phyloP scores from a whole-genome alignment of 2,888 invertebrate genomes.

The Cybosia mesomella region DNA sequence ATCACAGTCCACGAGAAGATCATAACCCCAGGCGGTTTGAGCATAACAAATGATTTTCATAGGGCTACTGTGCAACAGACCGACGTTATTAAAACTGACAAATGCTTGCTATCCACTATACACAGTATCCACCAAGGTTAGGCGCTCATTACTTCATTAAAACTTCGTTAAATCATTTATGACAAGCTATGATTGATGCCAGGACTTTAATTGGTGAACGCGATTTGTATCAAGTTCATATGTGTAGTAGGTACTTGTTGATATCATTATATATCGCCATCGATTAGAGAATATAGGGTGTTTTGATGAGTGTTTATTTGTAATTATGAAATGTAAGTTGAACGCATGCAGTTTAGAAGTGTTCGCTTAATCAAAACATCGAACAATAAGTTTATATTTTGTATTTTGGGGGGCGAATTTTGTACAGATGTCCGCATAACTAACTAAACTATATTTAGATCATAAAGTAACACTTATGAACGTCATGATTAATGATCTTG shows the following conservation, averaged over 20 bases:
- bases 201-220: conserved; percentile 59
- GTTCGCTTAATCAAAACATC: no score
- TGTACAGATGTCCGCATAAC: no score
- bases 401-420: no score
- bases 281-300: conserved; percentile 52
- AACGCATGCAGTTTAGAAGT: no score
- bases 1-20: conserved; percentile 56
- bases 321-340: no score
- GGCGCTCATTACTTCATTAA: conserved; percentile 48
- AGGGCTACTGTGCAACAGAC: conserved; percentile 36
- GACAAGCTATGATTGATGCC: conserved; percentile 66
- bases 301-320: no score
- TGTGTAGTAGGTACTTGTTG: conserved; percentile 25
- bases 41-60: conserved; percentile 32
- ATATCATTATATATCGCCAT: conserved; percentile 53
- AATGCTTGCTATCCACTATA: conserved; percentile 31
- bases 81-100: conserved; percentile 43
- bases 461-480: no score
- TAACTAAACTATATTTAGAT: no score
- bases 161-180: conserved; percentile 50
- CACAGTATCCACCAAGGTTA: conserved; percentile 51
- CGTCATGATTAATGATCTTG: no score
- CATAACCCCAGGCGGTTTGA: conserved; percentile 43
- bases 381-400: no score
- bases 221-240: conserved; percentile 55